These are phyloP conservation scores for Catocala sponsa DNA, from an alignment of 2,888 invertebrate genomes.

Conservation along the genomic window DNA sequence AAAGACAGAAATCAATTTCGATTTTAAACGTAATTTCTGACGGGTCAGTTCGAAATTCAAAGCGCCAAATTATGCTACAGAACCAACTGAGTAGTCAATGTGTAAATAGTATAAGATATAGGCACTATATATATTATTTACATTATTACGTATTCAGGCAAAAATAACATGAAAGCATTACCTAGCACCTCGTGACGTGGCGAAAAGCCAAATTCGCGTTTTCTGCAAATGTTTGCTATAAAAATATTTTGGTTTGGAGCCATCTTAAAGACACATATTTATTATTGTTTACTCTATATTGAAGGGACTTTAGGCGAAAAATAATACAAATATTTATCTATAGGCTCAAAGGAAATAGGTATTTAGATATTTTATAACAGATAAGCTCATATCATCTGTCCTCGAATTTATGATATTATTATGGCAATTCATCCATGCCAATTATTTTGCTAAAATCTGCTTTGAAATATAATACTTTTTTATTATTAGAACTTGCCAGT, in stretches of 20 bases:
- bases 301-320: constrained; percentile 22
- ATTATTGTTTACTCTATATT: constrained; percentile 31
- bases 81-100: too few relatives aligned
- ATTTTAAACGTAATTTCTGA: too few relatives aligned
- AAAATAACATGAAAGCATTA: constrained; percentile 31
- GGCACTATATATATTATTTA: constrained; percentile 10
- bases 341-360: too few relatives aligned
- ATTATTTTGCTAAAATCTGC: constrained; percentile 7
- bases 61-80: too few relatives aligned
- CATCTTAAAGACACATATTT: constrained; percentile 28
- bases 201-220: constrained; percentile 41
- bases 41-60: too few relatives aligned
- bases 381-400: too few relatives aligned
- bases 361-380: too few relatives aligned
- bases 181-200: constrained; percentile 42
- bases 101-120: too few relatives aligned
- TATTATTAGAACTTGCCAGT: neutral
- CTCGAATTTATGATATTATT: too few relatives aligned
- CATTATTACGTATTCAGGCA: constrained; percentile 21
- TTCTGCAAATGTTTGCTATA: constrained; percentile 20
- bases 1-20: too few relatives aligned
- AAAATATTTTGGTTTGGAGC: constrained; percentile 38
- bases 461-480: neutral
- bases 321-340: too few relatives aligned
- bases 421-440: neutral